Conservation (phyloP, 2,888 invertebrate species). For the Macrophya annulata region DNA sequence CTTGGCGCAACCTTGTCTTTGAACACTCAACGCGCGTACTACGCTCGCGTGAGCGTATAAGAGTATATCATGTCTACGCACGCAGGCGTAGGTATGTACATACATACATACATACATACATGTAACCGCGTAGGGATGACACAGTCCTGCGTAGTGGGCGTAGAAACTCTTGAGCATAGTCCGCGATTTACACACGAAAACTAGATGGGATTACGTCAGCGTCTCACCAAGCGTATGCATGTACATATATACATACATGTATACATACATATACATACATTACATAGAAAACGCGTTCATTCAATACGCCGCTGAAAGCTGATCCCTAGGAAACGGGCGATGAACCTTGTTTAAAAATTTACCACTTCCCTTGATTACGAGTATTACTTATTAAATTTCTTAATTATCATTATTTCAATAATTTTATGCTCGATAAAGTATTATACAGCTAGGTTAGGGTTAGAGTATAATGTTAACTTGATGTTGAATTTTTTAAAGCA, state of each 20-base stretch:
- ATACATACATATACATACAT: background rate
- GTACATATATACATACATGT: too few species aligned
- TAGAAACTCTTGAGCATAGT: background rate
- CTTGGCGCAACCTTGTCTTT: constrained; percentile 51
- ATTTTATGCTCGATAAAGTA: background rate
- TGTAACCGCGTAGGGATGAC: constrained; percentile 34
- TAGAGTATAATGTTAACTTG: background rate
- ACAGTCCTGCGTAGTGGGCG: constrained; percentile 44
- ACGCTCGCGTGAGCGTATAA: constrained; percentile 48
- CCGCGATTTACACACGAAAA: constrained; percentile 18
- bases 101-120: background rate
- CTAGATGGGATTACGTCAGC: constrained; percentile 51
- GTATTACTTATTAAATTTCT: constrained; percentile 11
- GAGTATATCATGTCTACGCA: constrained; percentile 36
- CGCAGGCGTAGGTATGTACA: constrained; percentile 1
- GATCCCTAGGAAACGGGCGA: constrained; percentile 41
- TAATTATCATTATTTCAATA: background rate
- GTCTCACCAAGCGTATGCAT: constrained; percentile 18
- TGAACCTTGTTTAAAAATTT: constrained; percentile 23
- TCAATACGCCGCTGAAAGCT: constrained; percentile 21
- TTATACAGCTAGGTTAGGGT: background rate
- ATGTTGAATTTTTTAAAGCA: background rate
- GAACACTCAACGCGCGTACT: constrained; percentile 45
- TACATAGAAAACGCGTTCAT: constrained; percentile 37
- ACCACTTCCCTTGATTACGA: constrained; percentile 33